A percentile compares a stretch with the other conserved stretches of the same genome.
phyloP scores from a whole-genome alignment of 2,113 vertebrate genomes.

The Indicator maculatus region DNA sequence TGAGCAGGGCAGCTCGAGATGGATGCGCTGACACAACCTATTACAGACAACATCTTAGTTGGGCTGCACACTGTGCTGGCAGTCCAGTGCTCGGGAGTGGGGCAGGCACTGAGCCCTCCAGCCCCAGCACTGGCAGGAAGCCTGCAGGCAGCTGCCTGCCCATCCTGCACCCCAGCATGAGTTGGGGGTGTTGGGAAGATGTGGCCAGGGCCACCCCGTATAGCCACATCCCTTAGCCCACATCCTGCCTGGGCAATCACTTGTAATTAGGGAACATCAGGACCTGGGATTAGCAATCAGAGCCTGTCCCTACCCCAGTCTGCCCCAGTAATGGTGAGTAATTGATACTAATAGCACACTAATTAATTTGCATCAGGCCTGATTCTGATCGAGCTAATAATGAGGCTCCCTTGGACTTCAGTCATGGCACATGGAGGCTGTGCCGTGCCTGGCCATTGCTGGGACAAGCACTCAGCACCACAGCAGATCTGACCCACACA shows the following conservation, averaged over 20 bases:
- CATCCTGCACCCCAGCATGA: fast-evolving
- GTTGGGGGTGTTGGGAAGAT: too few relatives aligned
- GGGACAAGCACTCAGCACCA: not conserved
- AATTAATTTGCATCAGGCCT: slow-evolving; percentile 53
- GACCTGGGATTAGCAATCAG: slow-evolving; percentile 41
- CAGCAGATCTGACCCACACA: fast-evolving
- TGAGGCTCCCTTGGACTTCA: not conserved
- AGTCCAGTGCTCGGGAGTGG: not conserved
- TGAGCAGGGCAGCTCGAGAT: not conserved
- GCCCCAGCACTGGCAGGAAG: fast-evolving
- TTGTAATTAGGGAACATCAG: slow-evolving; percentile 38
- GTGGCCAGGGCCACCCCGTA: fast-evolving
- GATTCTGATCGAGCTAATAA: slow-evolving; percentile 30
- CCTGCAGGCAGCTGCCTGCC: not conserved
- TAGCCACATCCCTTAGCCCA: not conserved
- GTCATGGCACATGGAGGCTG: fast-evolving
- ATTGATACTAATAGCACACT: slow-evolving; percentile 53
- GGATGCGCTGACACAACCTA: slow-evolving; percentile 17
- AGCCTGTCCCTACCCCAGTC: slow-evolving; percentile 44
- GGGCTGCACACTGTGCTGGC: fast-evolving
- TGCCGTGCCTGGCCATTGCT: not conserved
- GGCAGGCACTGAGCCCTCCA: not conserved
- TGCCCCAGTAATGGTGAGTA: slow-evolving; percentile 49
- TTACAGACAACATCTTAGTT: not conserved
- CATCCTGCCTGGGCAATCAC: not conserved